phyloP scores from a whole-genome alignment of 2,113 vertebrate genomes.

The Poeciliopsis turrubarensis region DNA sequence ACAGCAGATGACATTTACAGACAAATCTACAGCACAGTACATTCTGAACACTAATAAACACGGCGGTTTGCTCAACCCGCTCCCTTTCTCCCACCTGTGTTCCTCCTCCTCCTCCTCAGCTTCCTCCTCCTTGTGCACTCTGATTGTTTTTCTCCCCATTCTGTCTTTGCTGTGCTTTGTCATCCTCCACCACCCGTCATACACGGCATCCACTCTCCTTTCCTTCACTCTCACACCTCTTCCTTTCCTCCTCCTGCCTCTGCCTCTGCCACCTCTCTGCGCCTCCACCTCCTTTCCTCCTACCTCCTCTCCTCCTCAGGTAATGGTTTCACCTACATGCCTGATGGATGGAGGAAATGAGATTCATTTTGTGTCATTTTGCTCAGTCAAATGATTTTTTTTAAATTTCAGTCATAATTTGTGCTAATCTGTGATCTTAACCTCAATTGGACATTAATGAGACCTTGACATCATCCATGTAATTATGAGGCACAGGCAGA shows the following conservation, averaged over 20 bases:
- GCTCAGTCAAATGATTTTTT: background rate
- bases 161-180: conserved; percentile 44
- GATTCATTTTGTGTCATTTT: conserved; percentile 1
- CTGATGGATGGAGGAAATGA: conserved; percentile 20
- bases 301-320: conserved; percentile 44
- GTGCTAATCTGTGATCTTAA: background rate
- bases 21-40: conserved; percentile 67
- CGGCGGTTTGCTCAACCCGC: conserved; percentile 40
- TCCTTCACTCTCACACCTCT: conserved; percentile 55
- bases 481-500: background rate
- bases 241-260: conserved; percentile 48
- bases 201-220: conserved; percentile 36
- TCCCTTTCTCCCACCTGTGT: conserved; percentile 43
- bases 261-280: conserved; percentile 55
- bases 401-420: background rate
- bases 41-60: conserved; percentile 71
- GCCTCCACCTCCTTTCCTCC: conserved; percentile 37
- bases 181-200: conserved; percentile 52
- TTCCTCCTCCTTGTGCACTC: conserved; percentile 31
- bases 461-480: conserved; percentile 1
- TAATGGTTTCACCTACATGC: conserved; percentile 37
- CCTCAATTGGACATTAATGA: conserved; percentile 2
- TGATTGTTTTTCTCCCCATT: conserved; percentile 40
- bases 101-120: conserved; percentile 18
- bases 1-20: conserved; percentile 71